Percentiles rank a stretch among this genome's conserved stretches.
Evolutionary conservation across 2,797 vertebrate species (phyloP).

Genomic region (Prionace glauca): DNA sequence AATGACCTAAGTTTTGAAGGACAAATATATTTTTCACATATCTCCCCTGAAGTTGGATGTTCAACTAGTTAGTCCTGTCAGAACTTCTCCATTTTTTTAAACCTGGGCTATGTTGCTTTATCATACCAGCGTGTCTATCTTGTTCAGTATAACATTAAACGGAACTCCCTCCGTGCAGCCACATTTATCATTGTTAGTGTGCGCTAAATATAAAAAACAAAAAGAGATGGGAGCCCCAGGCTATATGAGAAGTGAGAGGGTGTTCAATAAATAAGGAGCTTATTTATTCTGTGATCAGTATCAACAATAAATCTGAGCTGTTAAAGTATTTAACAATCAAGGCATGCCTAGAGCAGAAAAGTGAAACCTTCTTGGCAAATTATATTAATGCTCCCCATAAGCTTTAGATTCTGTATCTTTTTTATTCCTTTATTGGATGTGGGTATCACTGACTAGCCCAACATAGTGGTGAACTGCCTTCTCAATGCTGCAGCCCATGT

Average conservation of each 20-base stretch:
- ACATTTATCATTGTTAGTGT: neutral
- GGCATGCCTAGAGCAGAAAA: neutral
- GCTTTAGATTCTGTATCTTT: neutral
- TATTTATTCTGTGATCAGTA: neutral
- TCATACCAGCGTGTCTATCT: neutral
- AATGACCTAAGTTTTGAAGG: neutral
- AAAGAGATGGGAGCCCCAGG: neutral
- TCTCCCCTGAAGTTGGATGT: neutral
- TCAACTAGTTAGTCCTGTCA: neutral
- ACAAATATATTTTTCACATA: neutral
- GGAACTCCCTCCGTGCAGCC: neutral
- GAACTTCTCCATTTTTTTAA: neutral
- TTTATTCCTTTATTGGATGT: neutral
- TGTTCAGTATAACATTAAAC: neutral
- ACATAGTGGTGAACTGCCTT: no score
- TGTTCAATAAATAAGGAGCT: neutral
- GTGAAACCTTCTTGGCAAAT: neutral
- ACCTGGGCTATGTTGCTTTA: neutral
- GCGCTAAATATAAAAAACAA: neutral
- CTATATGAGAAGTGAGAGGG: neutral
- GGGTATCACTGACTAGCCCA: no score
- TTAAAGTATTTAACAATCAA: neutral
- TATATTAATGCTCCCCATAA: neutral
- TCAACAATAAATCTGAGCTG: neutral
- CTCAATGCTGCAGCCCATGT: neutral